These are phyloP conservation scores for Isichthys henryi DNA, from an alignment of 2,113 vertebrate species.

Conservation along the genomic window DNA sequence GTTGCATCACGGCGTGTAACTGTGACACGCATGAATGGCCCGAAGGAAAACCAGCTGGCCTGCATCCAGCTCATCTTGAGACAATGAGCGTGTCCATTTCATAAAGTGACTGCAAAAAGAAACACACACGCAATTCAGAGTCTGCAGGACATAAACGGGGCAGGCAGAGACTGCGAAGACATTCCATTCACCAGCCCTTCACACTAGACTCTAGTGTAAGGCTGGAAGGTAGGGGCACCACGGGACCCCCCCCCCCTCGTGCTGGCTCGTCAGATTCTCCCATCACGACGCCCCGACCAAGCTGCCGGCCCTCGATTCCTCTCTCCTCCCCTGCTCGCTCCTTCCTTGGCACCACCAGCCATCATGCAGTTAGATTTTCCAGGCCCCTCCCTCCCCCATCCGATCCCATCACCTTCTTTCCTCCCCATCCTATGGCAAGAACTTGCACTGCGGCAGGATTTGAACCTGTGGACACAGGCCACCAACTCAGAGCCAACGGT, in stretches of 20 bases:
- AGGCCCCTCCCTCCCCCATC: background rate
- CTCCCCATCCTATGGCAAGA: background rate
- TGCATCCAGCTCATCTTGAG: no score
- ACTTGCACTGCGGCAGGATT: background rate
- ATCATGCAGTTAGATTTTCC: conserved; percentile 7
- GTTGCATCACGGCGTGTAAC: background rate
- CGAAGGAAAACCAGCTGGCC: background rate
- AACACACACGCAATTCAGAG: background rate
- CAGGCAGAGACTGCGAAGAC: background rate
- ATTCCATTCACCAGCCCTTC: background rate
- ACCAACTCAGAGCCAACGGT: conserved; percentile 31
- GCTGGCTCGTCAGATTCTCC: background rate
- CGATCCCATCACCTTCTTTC: conserved; percentile 5
- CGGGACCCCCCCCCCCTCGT: no score
- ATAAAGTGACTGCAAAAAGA: background rate
- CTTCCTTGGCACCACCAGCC: background rate
- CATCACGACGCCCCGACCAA: background rate
- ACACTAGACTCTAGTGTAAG: background rate
- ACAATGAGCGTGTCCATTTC: background rate
- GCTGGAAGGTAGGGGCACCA: background rate
- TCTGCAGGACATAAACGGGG: background rate
- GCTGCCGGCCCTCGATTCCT: background rate
- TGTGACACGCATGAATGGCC: no score
- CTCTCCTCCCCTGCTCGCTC: background rate
- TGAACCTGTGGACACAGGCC: conserved; percentile 29